Percentiles rank a stretch among this genome's conserved stretches.
These are phyloP conservation scores for Tribolium freemani DNA, from an alignment of 2,888 invertebrate genomes.

Conservation along the genomic window DNA sequence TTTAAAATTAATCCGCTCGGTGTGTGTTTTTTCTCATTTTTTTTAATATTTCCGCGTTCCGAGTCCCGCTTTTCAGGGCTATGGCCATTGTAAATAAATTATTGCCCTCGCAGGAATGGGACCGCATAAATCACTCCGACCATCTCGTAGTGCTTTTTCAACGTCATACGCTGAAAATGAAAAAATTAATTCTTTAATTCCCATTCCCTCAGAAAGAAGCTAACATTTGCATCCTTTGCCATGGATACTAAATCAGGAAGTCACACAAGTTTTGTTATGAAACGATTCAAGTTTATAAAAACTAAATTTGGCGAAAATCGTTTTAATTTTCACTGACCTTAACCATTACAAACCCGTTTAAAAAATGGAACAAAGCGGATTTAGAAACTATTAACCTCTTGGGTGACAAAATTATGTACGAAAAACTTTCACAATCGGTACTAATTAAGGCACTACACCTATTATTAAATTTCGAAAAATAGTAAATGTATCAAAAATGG, in stretches of 20 bases:
- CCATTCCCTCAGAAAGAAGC: not conserved
- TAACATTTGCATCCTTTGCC: not conserved
- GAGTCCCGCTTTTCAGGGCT: conserved; percentile 14
- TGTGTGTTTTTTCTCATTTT: conserved; percentile 24
- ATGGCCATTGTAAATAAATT: conserved; percentile 41
- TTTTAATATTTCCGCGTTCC: conserved; percentile 17
- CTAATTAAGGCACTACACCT: too few relatives aligned
- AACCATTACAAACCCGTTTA: not conserved
- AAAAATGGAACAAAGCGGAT: not conserved
- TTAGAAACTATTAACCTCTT: not conserved
- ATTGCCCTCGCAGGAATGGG: conserved; percentile 26
- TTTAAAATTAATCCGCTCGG: conserved; percentile 42
- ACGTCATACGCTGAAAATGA: not conserved
- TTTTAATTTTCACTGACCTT: not conserved
- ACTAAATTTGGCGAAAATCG: not conserved
- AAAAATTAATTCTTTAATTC: conserved; percentile 22
- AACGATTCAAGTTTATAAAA: not conserved
- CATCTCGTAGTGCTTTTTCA: conserved; percentile 16
- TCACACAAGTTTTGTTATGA: not conserved
- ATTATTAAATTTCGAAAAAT: too few relatives aligned
- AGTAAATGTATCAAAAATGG: too few relatives aligned
- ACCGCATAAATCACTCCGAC: conserved; percentile 11
- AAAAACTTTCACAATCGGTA: too few relatives aligned
- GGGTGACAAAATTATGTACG: not conserved
- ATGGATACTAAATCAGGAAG: too few relatives aligned